Base-by-base conservation (phyloP, 2,888 invertebrate species). In the Agrilus cyanescens region DNA sequence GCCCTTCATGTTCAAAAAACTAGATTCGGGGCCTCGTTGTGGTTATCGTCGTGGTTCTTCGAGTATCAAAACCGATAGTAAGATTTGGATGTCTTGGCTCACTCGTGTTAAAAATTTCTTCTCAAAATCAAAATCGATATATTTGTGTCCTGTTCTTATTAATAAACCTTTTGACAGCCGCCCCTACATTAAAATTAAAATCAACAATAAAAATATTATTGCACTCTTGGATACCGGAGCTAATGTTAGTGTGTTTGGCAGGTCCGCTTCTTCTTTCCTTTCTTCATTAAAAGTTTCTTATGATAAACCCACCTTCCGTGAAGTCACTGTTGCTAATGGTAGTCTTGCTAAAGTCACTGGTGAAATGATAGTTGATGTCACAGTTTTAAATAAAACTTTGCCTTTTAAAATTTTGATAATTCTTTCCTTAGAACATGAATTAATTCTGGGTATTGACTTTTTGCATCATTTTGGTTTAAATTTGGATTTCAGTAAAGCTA, bases 361-460 rank as follows among this genome's bases (percentile, higher is more conserved):
- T 18, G 18, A 18, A 18, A 5, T 18, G 4, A 18, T 18, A 18
- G 18, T 18, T 4, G 5, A 18, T 18, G 18, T 18, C 5, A n/a
- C n/a, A n/a, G n/a, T n/a, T n/a, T n/a, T n/a, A n/a, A n/a, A n/a
- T n/a, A n/a, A n/a, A n/a, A n/a, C n/a, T n/a, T 13, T 18, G 14
- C 12, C 43, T 29, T 29, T 46, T 38, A 30, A 40, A 13, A 36
- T 41, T 15, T 37, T 48, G 20, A 33, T 48, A 6, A 46, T 45
- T 30, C 45, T 44, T 12, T 46, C 48, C 2, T 4, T 47, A 15
- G 13, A 14, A 12, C 45, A 40, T 5, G n/a, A n/a, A 12, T 32
- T 47, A 32, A 43, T 46, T 30, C 44, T 46, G 30, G 43, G 46
- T 12, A 32, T 40, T 12, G 41, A 50, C 20, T 48, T 50, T 38